Evolutionary conservation across 2,797 vertebrate genomes (phyloP), one percentile per base, ranked within the genome.

Genomic region (Sebastolobus altivelis): DNA sequence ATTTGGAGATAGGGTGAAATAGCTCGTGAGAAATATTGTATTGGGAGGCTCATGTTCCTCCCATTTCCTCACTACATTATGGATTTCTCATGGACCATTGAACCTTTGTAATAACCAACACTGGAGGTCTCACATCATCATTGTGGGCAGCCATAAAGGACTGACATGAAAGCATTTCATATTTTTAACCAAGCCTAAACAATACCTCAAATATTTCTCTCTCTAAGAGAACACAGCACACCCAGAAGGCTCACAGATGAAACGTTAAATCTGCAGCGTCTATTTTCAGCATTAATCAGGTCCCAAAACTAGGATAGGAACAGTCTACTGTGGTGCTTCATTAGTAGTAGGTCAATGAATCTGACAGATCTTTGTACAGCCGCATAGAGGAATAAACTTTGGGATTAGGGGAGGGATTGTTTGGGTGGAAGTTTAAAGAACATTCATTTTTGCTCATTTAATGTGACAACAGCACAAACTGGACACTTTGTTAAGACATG

Each of bases 41-140:
- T 46, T 76, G 54, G 9, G 66, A 78, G 43, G 72, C 72, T 37
- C 25, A 66, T 83, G 79, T 84, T 77, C 72, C 55, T 83, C 76
- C 59, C 75, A 71, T 89, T 83, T 77, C 72, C 72, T 80, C 84
- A 58, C 72, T 40, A 73, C 77, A 89, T 90, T 85, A 85, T 65
- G 78, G 56, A 40, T 82, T 87, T 58, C 38, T 81, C 76, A 86
- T 81, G 84, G 83, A 67, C 73, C 77, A 84, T 85, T 84, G 82
- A 81, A 65, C 81, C 31, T 73, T 62, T 65, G 79, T 86, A 87
- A 91, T 86, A 89, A 82, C 65, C 77, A 74, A 74, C 70, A 83
- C 38, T 56, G 54, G 81, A 82, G 81, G 54, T 74, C 80, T 78
- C 69, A 33, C 25, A 65, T 69, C 58, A 66, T 81, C 72, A 79